phyloP scores from a whole-genome alignment of 92 coral and sea anemone genomes.

The Epizoanthus fatuus region DNA sequence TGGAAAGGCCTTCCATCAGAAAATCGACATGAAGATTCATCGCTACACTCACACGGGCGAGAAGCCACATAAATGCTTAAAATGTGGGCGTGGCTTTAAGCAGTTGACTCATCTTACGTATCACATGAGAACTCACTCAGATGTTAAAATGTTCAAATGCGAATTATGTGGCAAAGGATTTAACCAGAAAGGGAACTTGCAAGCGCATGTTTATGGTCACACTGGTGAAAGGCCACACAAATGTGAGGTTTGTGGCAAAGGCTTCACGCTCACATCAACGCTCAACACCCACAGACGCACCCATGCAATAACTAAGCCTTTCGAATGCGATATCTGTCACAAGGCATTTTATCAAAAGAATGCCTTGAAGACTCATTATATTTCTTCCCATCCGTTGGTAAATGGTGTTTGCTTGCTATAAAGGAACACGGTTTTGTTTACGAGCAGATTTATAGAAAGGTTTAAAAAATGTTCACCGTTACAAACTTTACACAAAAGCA shows the following conservation, averaged over 20 bases:
- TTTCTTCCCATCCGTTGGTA: conserved; percentile 87
- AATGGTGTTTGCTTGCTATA: conserved; percentile 68
- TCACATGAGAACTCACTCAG: conserved; percentile 93
- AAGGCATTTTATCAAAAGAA: conserved; percentile 93
- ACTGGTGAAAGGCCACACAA: conserved; percentile 90
- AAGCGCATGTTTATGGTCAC: conserved; percentile 88
- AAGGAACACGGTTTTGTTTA: not conserved
- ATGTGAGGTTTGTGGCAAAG: conserved; percentile 83
- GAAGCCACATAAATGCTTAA: conserved; percentile 85
- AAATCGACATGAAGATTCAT: conserved; percentile 85
- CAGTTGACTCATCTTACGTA: conserved; percentile 91
- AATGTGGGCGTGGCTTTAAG: conserved; percentile 91
- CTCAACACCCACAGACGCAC: conserved; percentile 89
- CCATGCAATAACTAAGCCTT: conserved; percentile 81
- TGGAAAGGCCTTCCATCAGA: conserved; percentile 87
- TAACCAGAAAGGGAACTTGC: conserved; percentile 89
- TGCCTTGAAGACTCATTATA: conserved; percentile 88
- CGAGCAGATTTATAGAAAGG: no score
- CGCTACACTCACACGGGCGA: conserved; percentile 94
- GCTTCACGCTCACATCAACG: conserved; percentile 87
- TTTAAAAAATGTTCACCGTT: no score
- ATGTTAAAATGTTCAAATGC: conserved; percentile 80
- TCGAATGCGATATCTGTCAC: conserved; percentile 76
- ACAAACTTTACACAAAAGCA: no score
- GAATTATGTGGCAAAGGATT: conserved; percentile 88